Conservation (phyloP, 2,797 vertebrate genomes). For the Onychomys torridus region DNA sequence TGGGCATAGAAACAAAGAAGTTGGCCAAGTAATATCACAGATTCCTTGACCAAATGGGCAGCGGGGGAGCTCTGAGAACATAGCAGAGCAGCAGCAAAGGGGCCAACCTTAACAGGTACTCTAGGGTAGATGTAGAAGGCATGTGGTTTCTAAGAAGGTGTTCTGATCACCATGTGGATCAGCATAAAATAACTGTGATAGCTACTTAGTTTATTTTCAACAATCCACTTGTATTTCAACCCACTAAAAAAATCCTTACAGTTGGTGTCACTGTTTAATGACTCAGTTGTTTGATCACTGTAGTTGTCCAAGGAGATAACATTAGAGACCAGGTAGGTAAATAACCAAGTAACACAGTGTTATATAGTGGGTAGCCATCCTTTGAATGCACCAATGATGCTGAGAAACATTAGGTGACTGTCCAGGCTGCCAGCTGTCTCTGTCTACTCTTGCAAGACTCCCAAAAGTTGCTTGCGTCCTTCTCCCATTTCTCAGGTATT, state of each 20-base stretch:
- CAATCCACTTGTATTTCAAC: neutral
- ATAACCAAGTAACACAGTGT: neutral
- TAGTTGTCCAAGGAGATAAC: neutral
- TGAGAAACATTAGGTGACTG: too few relatives aligned
- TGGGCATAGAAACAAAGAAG: neutral
- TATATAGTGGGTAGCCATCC: too few relatives aligned
- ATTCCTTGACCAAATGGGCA: neutral
- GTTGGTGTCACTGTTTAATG: neutral
- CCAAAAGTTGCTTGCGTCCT: too few relatives aligned
- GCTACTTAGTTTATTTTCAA: conserved; percentile 21
- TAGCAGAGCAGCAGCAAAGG: rapidly evolving
- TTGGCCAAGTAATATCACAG: neutral
- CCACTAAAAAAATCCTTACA: neutral
- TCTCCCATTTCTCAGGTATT: too few relatives aligned
- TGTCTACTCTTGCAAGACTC: too few relatives aligned
- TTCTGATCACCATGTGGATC: neutral
- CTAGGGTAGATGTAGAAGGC: neutral
- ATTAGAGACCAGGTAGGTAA: neutral
- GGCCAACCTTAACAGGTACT: neutral
- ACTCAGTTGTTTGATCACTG: neutral
- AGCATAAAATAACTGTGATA: conserved; percentile 29
- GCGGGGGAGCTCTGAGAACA: neutral
- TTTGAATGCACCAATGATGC: too few relatives aligned
- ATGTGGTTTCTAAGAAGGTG: neutral
- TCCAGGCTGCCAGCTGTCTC: too few relatives aligned